These are phyloP conservation scores for Cremastinae sp. DNA, from an alignment of 2,888 invertebrate genomes.

Conservation along the genomic window DNA sequence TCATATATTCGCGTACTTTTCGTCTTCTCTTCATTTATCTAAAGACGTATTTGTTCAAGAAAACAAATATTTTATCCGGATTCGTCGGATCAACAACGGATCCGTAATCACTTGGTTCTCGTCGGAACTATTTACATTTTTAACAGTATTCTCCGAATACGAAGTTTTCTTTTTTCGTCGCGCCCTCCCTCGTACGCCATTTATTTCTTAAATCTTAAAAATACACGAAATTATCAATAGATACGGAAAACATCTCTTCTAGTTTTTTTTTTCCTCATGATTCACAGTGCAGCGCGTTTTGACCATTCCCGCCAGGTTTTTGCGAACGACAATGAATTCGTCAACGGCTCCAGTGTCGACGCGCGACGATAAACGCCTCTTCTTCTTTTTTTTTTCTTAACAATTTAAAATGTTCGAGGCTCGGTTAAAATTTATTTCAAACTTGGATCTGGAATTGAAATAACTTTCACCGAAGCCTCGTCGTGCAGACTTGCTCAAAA, in stretches of 20 bases:
- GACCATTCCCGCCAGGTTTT: conserved; percentile 9
- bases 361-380: not conserved
- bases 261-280: not conserved
- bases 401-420: conserved; percentile 49
- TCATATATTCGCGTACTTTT: not conserved
- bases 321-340: conserved; percentile 12
- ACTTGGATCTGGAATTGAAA: conserved; percentile 79
- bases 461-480: conserved; percentile 74
- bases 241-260: conserved; percentile 14
- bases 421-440: conserved; percentile 79
- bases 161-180: conserved; percentile 7
- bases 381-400: not conserved
- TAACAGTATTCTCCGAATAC: conserved; percentile 27
- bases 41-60: conserved; percentile 21
- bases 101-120: not conserved
- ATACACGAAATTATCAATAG: conserved; percentile 15
- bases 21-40: conserved; percentile 7
- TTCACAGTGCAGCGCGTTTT: not conserved
- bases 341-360: not conserved
- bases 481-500: not conserved
- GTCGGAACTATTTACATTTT: conserved; percentile 49
- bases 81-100: conserved; percentile 9
- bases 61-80: conserved; percentile 13
- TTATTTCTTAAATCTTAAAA: conserved; percentile 4
- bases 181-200: not conserved